phyloP scores from a whole-genome alignment of 2,113 vertebrate species.

The Tragelaphus buxtoni region DNA sequence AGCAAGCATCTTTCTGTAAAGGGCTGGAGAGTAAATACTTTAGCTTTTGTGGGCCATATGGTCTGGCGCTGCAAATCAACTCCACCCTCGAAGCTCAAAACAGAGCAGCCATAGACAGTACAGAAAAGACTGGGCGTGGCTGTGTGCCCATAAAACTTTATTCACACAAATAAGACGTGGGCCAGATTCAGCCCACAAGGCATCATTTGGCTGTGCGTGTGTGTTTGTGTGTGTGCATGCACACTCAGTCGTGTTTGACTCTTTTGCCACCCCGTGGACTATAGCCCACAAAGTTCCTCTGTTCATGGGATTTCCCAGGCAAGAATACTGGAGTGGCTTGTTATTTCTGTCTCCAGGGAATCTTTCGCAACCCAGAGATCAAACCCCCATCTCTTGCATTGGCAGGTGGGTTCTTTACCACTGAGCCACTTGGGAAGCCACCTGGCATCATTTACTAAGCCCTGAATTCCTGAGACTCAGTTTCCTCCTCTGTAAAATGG shows the following conservation, averaged over 20 bases:
- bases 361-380: rapidly evolving
- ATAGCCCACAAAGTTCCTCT: neutral
- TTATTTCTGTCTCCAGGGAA: neutral
- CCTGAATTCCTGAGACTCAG: neutral
- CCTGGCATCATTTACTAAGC: neutral
- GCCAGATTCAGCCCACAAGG: neutral
- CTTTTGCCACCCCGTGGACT: neutral
- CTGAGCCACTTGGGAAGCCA: neutral
- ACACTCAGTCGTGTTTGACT: neutral
- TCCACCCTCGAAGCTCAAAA: neutral
- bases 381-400: neutral
- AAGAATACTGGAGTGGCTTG: neutral
- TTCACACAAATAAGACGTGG: neutral
- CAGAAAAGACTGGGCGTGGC: rapidly evolving
- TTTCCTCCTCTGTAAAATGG: neutral
- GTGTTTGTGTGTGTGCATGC: neutral
- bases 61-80: rapidly evolving
- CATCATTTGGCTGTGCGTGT: neutral
- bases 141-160: conserved; percentile 29
- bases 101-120: neutral
- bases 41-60: neutral
- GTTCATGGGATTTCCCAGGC: neutral
- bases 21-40: neutral
- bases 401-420: neutral
- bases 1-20: neutral